These are phyloP conservation scores for Toxotes jaculatrix DNA, from an alignment of 2,113 vertebrate species.

Conservation along the genomic window DNA sequence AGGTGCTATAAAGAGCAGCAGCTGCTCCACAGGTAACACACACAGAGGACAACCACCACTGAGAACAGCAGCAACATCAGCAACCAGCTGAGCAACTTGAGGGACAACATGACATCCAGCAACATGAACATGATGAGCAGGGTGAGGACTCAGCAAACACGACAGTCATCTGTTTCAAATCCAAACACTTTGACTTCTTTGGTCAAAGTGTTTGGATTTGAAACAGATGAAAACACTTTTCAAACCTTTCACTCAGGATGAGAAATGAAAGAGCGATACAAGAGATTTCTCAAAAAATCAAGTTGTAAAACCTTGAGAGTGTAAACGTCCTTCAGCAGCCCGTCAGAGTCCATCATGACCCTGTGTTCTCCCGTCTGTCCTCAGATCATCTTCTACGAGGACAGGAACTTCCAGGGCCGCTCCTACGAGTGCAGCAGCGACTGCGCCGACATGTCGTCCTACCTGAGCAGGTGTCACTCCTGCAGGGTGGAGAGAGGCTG, in stretches of 20 bases:
- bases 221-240: too few relatives aligned
- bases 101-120: slow-evolving; percentile 54
- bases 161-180: too few relatives aligned
- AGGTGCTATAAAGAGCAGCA: slow-evolving; percentile 67
- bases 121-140: slow-evolving; percentile 62
- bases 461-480: slow-evolving; percentile 62
- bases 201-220: too few relatives aligned
- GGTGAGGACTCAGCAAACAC: slow-evolving; percentile 38
- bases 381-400: slow-evolving; percentile 52
- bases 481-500: slow-evolving; percentile 65
- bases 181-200: too few relatives aligned
- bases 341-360: too few relatives aligned
- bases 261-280: too few relatives aligned
- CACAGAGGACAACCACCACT: background rate
- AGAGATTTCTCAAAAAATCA: too few relatives aligned
- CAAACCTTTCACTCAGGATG: too few relatives aligned
- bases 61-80: slow-evolving; percentile 21
- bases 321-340: too few relatives aligned
- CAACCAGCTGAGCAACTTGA: slow-evolving; percentile 20
- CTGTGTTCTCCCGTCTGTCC: background rate
- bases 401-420: slow-evolving; percentile 27
- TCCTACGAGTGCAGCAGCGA: slow-evolving; percentile 59
- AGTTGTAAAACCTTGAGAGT: too few relatives aligned
- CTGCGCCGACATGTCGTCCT: slow-evolving; percentile 59
- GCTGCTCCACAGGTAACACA: slow-evolving; percentile 53